Evolutionary conservation across 2,888 invertebrate genomes (phyloP).

Genomic region (Hirudinaria manillensis): DNA sequence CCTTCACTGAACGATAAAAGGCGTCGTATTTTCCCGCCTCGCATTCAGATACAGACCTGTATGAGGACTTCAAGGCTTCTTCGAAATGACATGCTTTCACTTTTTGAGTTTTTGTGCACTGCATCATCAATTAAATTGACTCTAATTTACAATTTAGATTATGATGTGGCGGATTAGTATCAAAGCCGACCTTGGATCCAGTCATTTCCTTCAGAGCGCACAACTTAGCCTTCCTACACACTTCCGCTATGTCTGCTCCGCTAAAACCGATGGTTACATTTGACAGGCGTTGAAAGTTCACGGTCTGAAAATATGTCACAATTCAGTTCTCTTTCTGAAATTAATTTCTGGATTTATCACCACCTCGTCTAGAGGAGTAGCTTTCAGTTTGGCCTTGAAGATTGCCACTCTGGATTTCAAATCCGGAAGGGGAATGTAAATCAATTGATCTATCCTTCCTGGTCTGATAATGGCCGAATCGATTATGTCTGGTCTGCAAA

Average conservation of each 20-base stretch:
- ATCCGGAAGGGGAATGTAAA: slow-evolving; percentile 27
- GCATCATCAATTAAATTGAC: no score
- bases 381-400: neutral
- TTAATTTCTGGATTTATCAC: neutral
- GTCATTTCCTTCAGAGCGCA: slow-evolving; percentile 17
- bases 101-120: slow-evolving; percentile 19
- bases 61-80: slow-evolving; percentile 18
- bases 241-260: slow-evolving; percentile 23
- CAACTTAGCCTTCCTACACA: slow-evolving; percentile 20
- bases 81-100: slow-evolving; percentile 12
- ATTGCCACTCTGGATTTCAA: slow-evolving; percentile 9
- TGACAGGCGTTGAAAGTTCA: slow-evolving; percentile 20
- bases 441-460: slow-evolving; percentile 25
- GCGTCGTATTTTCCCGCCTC: slow-evolving; percentile 21
- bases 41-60: slow-evolving; percentile 17
- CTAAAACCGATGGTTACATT: slow-evolving; percentile 14
- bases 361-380: slow-evolving; percentile 23
- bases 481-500: slow-evolving; percentile 26
- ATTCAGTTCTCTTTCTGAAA: neutral
- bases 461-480: slow-evolving; percentile 29
- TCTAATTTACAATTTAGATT: no score
- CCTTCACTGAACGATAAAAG: slow-evolving; percentile 1
- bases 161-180: neutral
- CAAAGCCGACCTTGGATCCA: slow-evolving; percentile 5
- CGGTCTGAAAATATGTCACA: neutral